phyloP scores from a whole-genome alignment of 2,113 vertebrate genomes.

The Periophthalmus modestus region DNA sequence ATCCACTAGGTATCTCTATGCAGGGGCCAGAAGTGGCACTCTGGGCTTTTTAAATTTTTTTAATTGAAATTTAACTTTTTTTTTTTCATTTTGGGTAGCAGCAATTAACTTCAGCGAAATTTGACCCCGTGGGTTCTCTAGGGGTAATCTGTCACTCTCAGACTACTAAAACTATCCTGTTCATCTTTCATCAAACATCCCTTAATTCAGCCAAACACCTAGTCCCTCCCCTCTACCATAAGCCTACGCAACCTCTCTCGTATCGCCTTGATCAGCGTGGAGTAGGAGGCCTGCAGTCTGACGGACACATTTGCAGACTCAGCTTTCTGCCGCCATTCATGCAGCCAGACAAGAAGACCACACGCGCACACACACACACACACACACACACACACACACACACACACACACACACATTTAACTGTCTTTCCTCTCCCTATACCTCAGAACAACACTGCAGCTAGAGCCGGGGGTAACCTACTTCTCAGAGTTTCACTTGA shows the following conservation, averaged over 20 bases:
- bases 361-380: too few relatives aligned
- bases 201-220: not conserved
- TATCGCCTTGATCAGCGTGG: slow-evolving; percentile 60
- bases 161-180: too few relatives aligned
- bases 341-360: slow-evolving; percentile 12
- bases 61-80: too few relatives aligned
- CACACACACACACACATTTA: slow-evolving; percentile 10
- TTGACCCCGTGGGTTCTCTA: too few relatives aligned
- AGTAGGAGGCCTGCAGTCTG: slow-evolving; percentile 60
- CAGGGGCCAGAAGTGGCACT: too few relatives aligned
- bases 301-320: slow-evolving; percentile 73
- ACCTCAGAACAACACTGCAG: slow-evolving; percentile 30
- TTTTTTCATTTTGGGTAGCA: too few relatives aligned
- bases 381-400: too few relatives aligned
- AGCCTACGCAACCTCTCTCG: slow-evolving; percentile 10
- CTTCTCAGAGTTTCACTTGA: slow-evolving; percentile 40
- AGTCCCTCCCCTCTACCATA: not conserved
- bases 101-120: too few relatives aligned
- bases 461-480: slow-evolving; percentile 56
- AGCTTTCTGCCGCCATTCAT: slow-evolving; percentile 65
- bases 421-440: slow-evolving; percentile 33
- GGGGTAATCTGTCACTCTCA: too few relatives aligned
- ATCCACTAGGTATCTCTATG: too few relatives aligned
- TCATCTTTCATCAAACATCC: not conserved
- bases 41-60: too few relatives aligned